phyloP scores from a whole-genome alignment of 2,113 vertebrate genomes.

The Irena cyanogastra region DNA sequence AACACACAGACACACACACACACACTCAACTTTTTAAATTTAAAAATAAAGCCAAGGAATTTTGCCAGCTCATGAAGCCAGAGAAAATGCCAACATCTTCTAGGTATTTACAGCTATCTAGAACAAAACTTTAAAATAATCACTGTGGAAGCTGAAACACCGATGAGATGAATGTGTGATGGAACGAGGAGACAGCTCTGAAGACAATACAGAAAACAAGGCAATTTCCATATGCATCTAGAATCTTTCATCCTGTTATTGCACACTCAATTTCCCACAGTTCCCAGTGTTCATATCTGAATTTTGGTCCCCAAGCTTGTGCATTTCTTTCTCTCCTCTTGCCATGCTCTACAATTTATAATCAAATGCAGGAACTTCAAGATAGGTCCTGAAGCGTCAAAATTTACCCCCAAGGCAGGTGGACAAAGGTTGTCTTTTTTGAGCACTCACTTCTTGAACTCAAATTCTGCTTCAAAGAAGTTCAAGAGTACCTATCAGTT shows the following conservation, averaged over 20 bases:
- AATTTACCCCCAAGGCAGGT: accelerated
- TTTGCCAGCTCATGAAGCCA: neutral
- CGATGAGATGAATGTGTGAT: neutral
- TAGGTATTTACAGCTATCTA: neutral
- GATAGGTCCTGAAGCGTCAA: neutral
- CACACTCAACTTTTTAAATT: neutral
- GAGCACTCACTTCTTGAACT: neutral
- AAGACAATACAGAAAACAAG: neutral
- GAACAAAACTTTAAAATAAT: neutral
- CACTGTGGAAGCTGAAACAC: neutral
- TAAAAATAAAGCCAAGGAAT: neutral
- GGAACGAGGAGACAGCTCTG: neutral
- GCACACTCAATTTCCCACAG: neutral
- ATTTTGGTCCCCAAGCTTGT: neutral
- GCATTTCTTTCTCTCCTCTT: neutral
- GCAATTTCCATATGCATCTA: neutral
- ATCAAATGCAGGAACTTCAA: neutral
- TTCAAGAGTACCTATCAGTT: neutral
- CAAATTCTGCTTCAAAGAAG: neutral
- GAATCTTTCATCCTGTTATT: neutral
- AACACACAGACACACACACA: neutral
- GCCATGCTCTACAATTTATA: neutral
- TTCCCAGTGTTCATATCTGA: neutral
- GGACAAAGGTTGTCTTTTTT: neutral
- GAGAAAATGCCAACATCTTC: neutral